Conservation (phyloP, 1,140 invertebrate genomes). For the Nasonia giraulti region DNA sequence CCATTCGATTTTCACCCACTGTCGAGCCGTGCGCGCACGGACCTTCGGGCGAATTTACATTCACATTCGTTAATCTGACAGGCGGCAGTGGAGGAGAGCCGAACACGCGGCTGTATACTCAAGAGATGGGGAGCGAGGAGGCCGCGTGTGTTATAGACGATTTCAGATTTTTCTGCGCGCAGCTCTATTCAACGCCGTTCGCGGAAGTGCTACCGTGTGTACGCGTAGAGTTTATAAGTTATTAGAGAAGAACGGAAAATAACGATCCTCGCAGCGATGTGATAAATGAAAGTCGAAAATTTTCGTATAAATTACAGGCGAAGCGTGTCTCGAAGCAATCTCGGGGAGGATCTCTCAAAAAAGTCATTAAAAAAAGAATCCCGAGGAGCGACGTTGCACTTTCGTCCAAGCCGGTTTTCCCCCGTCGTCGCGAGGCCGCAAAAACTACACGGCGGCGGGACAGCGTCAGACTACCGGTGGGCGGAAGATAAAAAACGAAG, state of each 20-base stretch:
- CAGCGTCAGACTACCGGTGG: conserved; percentile 3
- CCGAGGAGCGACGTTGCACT: not conserved
- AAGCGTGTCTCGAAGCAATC: not conserved
- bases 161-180: not conserved
- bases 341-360: not conserved
- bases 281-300: not conserved
- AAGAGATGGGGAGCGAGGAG: not conserved
- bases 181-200: not conserved
- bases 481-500: conserved; percentile 6
- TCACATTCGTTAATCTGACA: conserved; percentile 59
- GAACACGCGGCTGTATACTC: not conserved
- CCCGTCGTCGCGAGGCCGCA: not conserved
- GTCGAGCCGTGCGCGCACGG: conserved; percentile 46
- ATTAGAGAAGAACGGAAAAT: too few relatives aligned
- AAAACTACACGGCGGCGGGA: not conserved
- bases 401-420: not conserved
- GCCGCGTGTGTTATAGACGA: not conserved
- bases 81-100: conserved; percentile 32
- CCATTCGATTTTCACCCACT: conserved; percentile 58
- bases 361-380: conserved; percentile 4
- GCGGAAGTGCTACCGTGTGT: not conserved
- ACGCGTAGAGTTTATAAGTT: not conserved
- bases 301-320: not conserved
- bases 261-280: not conserved
- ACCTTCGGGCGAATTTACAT: conserved; percentile 56